phyloP scores from a whole-genome alignment of 2,888 invertebrate genomes.

The Thysanoteuthis rhombus region DNA sequence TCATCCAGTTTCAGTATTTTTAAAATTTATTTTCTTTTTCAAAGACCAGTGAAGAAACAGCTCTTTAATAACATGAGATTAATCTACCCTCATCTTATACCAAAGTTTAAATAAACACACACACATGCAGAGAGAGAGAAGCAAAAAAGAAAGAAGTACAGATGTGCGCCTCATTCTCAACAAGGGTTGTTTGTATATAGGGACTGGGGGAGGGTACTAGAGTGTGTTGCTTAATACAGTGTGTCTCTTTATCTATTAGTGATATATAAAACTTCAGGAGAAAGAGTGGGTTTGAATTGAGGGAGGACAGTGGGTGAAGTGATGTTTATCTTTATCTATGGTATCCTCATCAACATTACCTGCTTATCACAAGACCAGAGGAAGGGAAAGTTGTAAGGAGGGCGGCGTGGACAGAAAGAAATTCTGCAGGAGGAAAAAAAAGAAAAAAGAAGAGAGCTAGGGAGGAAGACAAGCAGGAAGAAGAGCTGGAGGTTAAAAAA shows the following conservation, averaged over 20 bases:
- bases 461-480: neutral
- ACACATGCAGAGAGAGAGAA: neutral
- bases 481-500: neutral
- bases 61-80: neutral
- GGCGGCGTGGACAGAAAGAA: neutral
- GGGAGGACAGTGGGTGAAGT: neutral
- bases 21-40: neutral
- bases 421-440: neutral
- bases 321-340: slow-evolving; percentile 12
- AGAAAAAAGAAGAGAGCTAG: too few species aligned
- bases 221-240: neutral
- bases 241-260: neutral
- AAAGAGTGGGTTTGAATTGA: too few species aligned
- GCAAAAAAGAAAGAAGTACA: neutral
- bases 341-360: slow-evolving; percentile 12
- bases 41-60: neutral
- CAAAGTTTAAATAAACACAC: neutral
- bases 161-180: neutral
- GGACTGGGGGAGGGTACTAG: neutral
- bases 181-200: neutral
- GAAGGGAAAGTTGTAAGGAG: neutral
- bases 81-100: neutral
- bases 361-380: neutral
- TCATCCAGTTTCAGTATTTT: neutral
- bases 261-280: neutral